Conservation (phyloP, 2,888 invertebrate genomes). For the Rhorus exstirpatorius region DNA sequence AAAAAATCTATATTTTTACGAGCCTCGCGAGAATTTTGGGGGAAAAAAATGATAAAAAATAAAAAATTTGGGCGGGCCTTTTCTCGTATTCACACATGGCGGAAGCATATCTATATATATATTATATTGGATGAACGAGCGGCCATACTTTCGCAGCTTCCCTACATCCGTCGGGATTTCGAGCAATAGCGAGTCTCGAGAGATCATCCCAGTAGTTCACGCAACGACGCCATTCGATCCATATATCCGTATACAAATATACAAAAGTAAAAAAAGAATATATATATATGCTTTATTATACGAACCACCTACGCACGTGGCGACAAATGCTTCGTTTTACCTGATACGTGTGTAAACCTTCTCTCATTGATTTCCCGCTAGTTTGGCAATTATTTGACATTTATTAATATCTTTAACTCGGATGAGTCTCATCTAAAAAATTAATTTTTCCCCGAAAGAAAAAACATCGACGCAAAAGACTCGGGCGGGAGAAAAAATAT, state of each 20-base stretch:
- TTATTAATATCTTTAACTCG: too few relatives aligned
- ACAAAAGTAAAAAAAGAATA: neutral
- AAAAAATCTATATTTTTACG: too few relatives aligned
- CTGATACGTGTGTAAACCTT: constrained; percentile 76
- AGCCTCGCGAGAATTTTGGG: too few relatives aligned
- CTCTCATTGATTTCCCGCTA: neutral
- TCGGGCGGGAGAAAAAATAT: too few relatives aligned
- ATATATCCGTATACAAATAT: neutral
- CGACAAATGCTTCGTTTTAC: constrained; percentile 79
- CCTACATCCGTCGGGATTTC: constrained; percentile 74
- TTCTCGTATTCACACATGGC: constrained; percentile 75
- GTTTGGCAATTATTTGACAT: too few relatives aligned
- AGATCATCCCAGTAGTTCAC: constrained; percentile 33
- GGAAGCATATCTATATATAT: constrained; percentile 66
- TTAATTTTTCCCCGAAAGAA: too few relatives aligned
- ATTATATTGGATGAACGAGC: constrained; percentile 46
- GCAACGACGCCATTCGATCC: constrained; percentile 45
- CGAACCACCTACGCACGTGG: constrained; percentile 79
- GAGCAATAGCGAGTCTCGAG: constrained; percentile 20
- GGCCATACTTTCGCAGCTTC: constrained; percentile 79
- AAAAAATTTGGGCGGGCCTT: constrained; percentile 22
- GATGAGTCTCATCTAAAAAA: too few relatives aligned
- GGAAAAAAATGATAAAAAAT: neutral
- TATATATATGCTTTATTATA: constrained; percentile 27
- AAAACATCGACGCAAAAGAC: too few relatives aligned